Evolutionary conservation across 2,888 invertebrate species (phyloP), one percentile per base, ranked within the genome.

Genomic region (Mylabris sibirica): DNA sequence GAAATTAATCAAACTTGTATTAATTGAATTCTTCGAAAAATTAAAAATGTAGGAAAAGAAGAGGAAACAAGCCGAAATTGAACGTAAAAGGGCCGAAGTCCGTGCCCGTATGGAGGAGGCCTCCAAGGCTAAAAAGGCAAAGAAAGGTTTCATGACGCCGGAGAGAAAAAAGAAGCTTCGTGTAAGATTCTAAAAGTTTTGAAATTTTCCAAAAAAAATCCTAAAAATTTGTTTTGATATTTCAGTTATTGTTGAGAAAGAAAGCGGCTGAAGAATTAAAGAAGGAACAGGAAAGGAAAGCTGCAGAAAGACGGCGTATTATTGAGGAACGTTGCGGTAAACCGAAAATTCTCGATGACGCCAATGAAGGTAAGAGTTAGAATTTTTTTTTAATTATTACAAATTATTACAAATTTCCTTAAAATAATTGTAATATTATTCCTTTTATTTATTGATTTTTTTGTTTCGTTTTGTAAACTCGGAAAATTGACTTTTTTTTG

Each of bases 101-200:
- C 94, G 98, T 87, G 96, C 96, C 89, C 96, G 98, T 86, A 94
- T 98, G 90, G 98, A 99, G 89, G 98, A 98, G 87, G 97, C 97
- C 88, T 96, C 97, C 87, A 96, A 96, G 86, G 96, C 96, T 86
- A 98, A 98, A 89, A 98, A 97, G 90, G 97, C 96, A 86, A 99
- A 99, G 94, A 99, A 98, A 90, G 99, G 99, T 91, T 98, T 99
- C 93, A 98, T 98, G 96, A 98, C 99, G 84, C 98, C 98, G 74
- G 98, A 99, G 89, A 97, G 99, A 89, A 99, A 99, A 95, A 99
- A 98, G 95, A 98, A 98, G 88, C 96, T 99, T 85, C 94, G 98
- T 92, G 98, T 98, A 85, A 90, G 93, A 89, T 61, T 24, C 26
- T 26, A 3, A 3, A 12, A 35, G 11, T 14, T 41, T 30, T 1